Evolutionary conservation across 1,140 invertebrate species (phyloP), one percentile per base, ranked within the genome.

Genomic region (Drosophila pachea): DNA sequence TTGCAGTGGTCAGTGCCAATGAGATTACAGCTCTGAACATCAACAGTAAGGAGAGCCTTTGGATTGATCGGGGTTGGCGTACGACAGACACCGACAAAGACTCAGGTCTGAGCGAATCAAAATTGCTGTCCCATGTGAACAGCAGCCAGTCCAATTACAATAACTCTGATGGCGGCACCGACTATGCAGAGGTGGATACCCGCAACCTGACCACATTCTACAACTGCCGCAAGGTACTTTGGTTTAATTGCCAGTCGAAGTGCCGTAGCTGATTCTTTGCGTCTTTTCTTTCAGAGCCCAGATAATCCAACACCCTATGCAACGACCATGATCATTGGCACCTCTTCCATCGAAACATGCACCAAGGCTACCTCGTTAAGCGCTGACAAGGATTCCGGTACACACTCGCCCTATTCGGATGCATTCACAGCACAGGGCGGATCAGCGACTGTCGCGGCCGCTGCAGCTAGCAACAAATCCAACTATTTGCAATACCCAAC

Each of bases 231-330:
- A 89, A 89, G 75, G 88, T 82, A 40, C 64, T 70, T 58, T 14
- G 0, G 4, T 4, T 0, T 0, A 0, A 9, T 8, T 16, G 6
- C 0, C 12, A 1, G 7, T 3, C 3, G 0, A n/a, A 2, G 16
- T 11, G n/a, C 32, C 8, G 9, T 3, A 56, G 8, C 12, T 65
- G 43, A 63, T 43, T 8, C 12, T 59, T 2, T 7, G 12, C 5
- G 11, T 43, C 40, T 16, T 14, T 43, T 12, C 40, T 42, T 7
- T 59, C 35, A 93, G 82, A 92, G 92, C 54, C 90, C 93, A 11
- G 93, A 93, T 68, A 93, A 93, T 66, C 94, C 94, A 0, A 95
- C 94, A 5, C 95, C 95, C 0, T 96, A 96, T 86, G 95, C 95
- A 0, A 96, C 95, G 0, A 96, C 95, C 2, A 95, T 95, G 45